Evolutionary conservation across 1,140 invertebrate genomes (phyloP), one percentile per base, ranked within the genome.

Genomic region (Drosophila orosa): DNA sequence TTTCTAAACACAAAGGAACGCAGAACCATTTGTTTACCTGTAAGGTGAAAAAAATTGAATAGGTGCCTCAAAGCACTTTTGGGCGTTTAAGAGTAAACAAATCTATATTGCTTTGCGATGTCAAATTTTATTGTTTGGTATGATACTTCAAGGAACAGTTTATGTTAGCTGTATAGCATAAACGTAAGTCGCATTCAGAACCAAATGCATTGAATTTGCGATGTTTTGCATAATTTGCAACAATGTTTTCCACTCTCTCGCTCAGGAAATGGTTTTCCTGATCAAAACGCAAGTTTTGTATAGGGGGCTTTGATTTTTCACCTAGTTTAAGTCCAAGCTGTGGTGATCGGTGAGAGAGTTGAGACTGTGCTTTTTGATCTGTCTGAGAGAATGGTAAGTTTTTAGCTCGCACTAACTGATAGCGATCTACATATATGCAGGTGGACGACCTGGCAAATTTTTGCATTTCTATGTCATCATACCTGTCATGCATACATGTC

Each of bases 211-310:
- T n/a, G n/a, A n/a, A n/a, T n/a, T n/a, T n/a, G n/a, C n/a, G n/a
- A 61, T 24, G 6, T 58, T 40, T 66, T 48, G 12, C 44, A 50
- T 33, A 50, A 33, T 44, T 48, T 66, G 54, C 62, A 66, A 15
- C 44, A 39, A 10, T 3, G 25, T 50, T 67, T 9, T 17, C 12
- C 62, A 63, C 27, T 55, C 8, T 45, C 8, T 39, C 37, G 37
- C n/a, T 39, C 37, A 56, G 47, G 13, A 68, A 54, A 47, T 62
- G 47, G 59, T 39, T 40, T 9, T 24, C 8, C 29, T 35, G 29
- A 17, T 52, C 48, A 35, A 54, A 54, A 19, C 50, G 44, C 27
- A 33, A 37, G 15, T 31, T 35, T 13, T 27, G 33, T 59, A 27
- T 60, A 29, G 35, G 35, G 4, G n/a, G 15, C 5, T 37, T 37